Evolutionary conservation across 2,113 vertebrate genomes (phyloP), one percentile per base, ranked within the genome.

Genomic region (Mionectes macconnelli): DNA sequence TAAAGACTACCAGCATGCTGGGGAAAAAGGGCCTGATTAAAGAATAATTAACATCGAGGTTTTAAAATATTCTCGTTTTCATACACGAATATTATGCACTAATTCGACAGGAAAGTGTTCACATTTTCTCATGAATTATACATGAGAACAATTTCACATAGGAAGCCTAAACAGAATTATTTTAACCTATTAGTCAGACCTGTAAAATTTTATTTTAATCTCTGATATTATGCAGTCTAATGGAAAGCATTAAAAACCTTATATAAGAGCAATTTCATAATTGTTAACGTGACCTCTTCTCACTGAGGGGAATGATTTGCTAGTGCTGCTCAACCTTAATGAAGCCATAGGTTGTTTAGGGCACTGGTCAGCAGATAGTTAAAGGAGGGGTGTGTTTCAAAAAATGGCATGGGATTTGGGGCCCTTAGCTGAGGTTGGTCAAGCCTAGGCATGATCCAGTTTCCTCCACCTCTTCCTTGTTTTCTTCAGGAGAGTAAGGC

Each of bases 121-220:
- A 50, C 59, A 88, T 89, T 70, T 74, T 60, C 84, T 68, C 82
- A 90, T 96, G 66, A 96, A 94, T 95, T 94, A 89, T 89, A 82
- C 67, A 95, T 86, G 87, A 96, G 85, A 87, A 94, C 84, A 93
- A 75, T 93, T 92, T 94, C 94, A 96, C 53, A 92, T 45, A 63
- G 75, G 44, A 95, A 94, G 93, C 66, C 92, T 92, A 89, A 93
- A 89, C 92, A 89, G 94, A 97, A 90, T 83, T 85, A 84, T 87
- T 92, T 87, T 80, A 95, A 86, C 68, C 77, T 93, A 92, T 95
- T 94, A 83, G 78, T 94, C 93, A 92, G 82, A 78, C 53, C 59
- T 81, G 44, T 86, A 93, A 87, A 91, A 68, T 90, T 95, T 96
- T 93, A 97, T 95, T 96, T 97, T 95, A 94, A 94, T 94, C 86